phyloP scores from a whole-genome alignment of 1,140 invertebrate species.

The Gonioctena quinquepunctata region DNA sequence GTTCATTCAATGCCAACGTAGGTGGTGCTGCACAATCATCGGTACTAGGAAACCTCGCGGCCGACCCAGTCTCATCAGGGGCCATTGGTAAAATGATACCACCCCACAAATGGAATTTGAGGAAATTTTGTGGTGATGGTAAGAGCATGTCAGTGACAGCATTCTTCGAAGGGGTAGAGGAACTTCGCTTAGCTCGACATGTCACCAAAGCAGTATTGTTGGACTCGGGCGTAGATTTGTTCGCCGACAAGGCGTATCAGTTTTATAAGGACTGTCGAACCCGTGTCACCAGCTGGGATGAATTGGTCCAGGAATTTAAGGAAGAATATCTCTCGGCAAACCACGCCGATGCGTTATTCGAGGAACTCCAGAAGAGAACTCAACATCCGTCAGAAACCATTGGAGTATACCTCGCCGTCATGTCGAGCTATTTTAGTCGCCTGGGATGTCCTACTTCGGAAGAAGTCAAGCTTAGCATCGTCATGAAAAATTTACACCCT shows the following conservation, averaged over 20 bases:
- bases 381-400: constrained; percentile 31
- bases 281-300: background rate
- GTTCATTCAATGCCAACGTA: background rate
- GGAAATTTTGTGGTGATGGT: background rate
- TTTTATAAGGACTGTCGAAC: background rate
- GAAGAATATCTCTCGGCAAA: constrained; percentile 3
- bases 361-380: constrained; percentile 33
- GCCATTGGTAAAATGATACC: background rate
- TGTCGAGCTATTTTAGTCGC: constrained; percentile 39
- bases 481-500: constrained; percentile 20
- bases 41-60: background rate
- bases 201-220: background rate
- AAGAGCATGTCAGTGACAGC: background rate
- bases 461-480: background rate
- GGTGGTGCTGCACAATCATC: background rate
- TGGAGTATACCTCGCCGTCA: constrained; percentile 40
- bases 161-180: background rate
- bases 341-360: constrained; percentile 39
- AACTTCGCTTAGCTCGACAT: background rate
- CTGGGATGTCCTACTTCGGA: constrained; percentile 5
- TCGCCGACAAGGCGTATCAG: no score
- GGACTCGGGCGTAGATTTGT: background rate
- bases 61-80: background rate
- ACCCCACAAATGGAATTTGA: background rate
- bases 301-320: background rate